Evolutionary conservation across 1,140 invertebrate species (phyloP), one percentile per base, ranked within the genome.

Genomic region (Diorhabda carinulata): DNA sequence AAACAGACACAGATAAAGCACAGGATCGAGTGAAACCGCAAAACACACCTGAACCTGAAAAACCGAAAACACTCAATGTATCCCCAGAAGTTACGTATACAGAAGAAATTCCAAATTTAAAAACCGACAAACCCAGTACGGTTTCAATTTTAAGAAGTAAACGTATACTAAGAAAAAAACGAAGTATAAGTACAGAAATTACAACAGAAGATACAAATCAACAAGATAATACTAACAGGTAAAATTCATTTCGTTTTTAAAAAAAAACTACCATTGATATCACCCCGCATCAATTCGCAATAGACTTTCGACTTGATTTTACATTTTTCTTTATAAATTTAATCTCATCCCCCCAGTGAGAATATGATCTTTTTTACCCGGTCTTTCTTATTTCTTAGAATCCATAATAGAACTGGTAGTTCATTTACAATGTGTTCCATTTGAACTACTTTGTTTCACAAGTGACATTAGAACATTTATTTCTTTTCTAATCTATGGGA

Each of bases 171-270:
- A 66, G 72, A 6, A 89, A 88, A 75, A 88, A 87, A 69, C 78
- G 84, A 40, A 86, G 84, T 47, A 82, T 86, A 0, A 87, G 86
- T 5, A 86, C 87, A 85, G 87, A 88, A 73, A 86, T 87, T 73
- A 76, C 87, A 2, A 87, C 86, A 87, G 86, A 87, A 75, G 87
- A 88, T 76, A 85, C 82, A 47, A 84, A 86, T 25, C 85, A 87
- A 74, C 86, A 87, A 72, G 87, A 88, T 73, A 52, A 79, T 78
- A 63, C 79, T 78, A 69, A 83, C 72, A 56, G 77, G 78, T 44
- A 76, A 25, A 25, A 25, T 25, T 25, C 25, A 25, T 25, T 25
- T 25, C 2, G 25, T 25, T 25, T 25, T 25, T 25, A 25, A 25
- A 25, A 25, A 25, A 25, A 25, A 25, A 25, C 25, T 1, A 25